phyloP scores from a whole-genome alignment of 2,797 vertebrate species.

The Mormyrus proboscirostris region DNA sequence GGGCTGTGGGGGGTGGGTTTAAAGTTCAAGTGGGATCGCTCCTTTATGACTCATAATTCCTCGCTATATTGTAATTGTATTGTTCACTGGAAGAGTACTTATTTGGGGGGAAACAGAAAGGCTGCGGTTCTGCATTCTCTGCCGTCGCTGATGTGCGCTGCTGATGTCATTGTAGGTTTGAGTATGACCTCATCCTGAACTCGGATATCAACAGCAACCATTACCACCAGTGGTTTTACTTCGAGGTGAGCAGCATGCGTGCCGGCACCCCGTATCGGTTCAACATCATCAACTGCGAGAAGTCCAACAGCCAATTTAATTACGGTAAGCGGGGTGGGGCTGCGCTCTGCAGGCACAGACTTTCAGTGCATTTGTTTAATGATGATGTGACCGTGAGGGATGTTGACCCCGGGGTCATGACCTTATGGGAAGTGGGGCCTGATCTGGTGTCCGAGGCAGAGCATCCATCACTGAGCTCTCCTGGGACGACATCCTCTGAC shows the following conservation, averaged over 20 bases:
- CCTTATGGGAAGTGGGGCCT: not conserved
- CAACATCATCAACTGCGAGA: slow-evolving; percentile 99
- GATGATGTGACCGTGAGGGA: not conserved
- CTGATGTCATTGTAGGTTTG: slow-evolving; percentile 62
- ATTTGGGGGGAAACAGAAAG: not conserved
- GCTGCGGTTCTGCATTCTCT: not conserved
- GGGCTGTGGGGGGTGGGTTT: not conserved
- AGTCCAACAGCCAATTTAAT: slow-evolving; percentile 98
- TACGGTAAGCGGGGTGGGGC: slow-evolving; percentile 72
- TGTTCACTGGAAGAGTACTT: not conserved
- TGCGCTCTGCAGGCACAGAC: not conserved
- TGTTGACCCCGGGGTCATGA: not conserved
- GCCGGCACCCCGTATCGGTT: slow-evolving; percentile 81
- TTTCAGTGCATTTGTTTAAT: not conserved
- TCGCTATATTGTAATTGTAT: not conserved
- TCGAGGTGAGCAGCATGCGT: slow-evolving; percentile 94
- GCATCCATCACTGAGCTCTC: not conserved
- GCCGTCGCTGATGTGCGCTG: not conserved
- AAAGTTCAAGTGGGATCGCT: not conserved
- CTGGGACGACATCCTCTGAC: not conserved
- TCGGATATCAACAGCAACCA: slow-evolving; percentile 98
- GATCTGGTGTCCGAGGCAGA: not conserved
- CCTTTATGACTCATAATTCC: not conserved
- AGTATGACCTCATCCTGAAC: slow-evolving; percentile 95
- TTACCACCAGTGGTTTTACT: slow-evolving; percentile 99